Evolutionary conservation across 2,113 vertebrate genomes (phyloP).

Genomic region (Sialia sialis): DNA sequence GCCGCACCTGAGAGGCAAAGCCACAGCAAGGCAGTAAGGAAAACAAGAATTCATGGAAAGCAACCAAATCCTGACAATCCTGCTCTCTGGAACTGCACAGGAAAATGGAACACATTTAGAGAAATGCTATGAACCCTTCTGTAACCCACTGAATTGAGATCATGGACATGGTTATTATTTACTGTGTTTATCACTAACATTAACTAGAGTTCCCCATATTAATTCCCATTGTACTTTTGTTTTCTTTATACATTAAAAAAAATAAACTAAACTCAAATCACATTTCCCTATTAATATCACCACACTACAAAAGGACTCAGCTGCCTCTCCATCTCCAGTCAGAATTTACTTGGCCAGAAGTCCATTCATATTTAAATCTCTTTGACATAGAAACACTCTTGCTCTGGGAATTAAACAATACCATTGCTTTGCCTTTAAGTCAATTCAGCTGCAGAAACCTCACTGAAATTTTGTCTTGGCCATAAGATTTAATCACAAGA

Average conservation of each 20-base stretch:
- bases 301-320: background rate
- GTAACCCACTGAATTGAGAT: background rate
- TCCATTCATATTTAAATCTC: background rate
- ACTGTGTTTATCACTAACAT: background rate
- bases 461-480: background rate
- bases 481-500: background rate
- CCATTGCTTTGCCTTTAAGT: background rate
- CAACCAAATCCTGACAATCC: background rate
- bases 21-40: fast-evolving
- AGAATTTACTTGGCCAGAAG: background rate
- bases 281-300: background rate
- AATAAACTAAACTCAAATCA: background rate
- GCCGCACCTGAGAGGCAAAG: conserved; percentile 79
- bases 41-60: background rate
- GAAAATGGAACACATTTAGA: background rate
- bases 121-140: background rate
- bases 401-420: background rate
- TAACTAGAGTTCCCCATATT: background rate
- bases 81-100: background rate
- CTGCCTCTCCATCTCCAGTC: background rate
- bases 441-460: background rate
- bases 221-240: background rate
- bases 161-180: background rate
- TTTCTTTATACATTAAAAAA: background rate
- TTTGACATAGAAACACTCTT: background rate